Conservation (phyloP, 2,113 vertebrate species). For the Anthoscopus minutus region DNA sequence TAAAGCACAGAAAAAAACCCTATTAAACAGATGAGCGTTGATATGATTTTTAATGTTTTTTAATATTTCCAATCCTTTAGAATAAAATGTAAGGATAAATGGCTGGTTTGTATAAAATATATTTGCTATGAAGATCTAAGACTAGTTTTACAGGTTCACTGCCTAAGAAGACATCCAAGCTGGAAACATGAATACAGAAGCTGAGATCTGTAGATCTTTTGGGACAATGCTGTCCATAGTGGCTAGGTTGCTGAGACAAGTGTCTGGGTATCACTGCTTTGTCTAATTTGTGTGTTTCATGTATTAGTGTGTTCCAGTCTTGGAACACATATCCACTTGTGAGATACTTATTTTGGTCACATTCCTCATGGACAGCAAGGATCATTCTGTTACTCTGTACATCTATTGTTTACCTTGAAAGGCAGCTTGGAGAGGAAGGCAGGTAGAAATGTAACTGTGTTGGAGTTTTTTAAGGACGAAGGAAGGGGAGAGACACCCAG, state of each 20-base stretch:
- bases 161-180: neutral
- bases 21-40: neutral
- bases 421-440: neutral
- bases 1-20: accelerated
- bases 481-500: neutral
- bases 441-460: neutral
- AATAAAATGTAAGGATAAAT: neutral
- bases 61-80: neutral
- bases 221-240: neutral
- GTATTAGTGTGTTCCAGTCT: neutral
- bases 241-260: neutral
- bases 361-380: neutral
- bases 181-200: neutral
- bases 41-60: neutral
- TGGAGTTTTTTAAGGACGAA: neutral
- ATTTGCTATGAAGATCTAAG: neutral
- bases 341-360: neutral
- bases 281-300: neutral
- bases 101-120: neutral
- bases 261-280: neutral
- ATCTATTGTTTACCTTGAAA: neutral
- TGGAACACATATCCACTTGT: neutral
- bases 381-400: neutral
- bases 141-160: neutral
- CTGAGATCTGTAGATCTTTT: neutral